Conservation (phyloP, 2,113 vertebrate species). For the Eretmochelys imbricata region DNA sequence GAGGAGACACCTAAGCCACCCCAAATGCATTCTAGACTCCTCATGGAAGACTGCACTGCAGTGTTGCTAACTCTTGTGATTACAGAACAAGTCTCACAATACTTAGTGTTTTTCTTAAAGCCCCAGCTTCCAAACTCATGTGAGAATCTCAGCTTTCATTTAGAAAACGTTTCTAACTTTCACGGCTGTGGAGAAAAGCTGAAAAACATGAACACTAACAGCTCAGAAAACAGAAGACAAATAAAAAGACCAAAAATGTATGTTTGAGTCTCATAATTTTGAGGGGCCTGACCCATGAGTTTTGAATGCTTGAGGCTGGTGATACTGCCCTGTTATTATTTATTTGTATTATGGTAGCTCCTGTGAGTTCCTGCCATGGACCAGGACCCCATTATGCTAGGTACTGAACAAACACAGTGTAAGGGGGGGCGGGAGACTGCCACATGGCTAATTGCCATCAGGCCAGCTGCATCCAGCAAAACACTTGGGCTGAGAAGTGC, state of each 20-base stretch:
- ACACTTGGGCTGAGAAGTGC: neutral
- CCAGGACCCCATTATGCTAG: too few relatives aligned
- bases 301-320: neutral
- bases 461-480: neutral
- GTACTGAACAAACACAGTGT: neutral
- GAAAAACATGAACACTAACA: neutral
- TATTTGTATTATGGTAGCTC: too few relatives aligned
- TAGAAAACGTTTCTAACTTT: neutral
- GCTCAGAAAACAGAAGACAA: neutral
- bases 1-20: rapidly evolving
- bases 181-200: neutral
- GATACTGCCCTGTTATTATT: neutral
- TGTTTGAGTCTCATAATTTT: neutral
- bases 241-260: neutral
- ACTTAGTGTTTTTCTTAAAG: neutral
- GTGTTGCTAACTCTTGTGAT: neutral
- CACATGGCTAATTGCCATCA: neutral
- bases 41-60: neutral
- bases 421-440: neutral
- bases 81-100: neutral
- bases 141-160: neutral
- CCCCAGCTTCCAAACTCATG: neutral
- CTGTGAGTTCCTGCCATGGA: too few relatives aligned
- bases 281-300: neutral
- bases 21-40: neutral